A percentile compares a stretch with the other conserved stretches of the same genome.
Evolutionary conservation across 1,140 invertebrate genomes (phyloP).

Genomic region (Drosophila sturtevanti): DNA sequence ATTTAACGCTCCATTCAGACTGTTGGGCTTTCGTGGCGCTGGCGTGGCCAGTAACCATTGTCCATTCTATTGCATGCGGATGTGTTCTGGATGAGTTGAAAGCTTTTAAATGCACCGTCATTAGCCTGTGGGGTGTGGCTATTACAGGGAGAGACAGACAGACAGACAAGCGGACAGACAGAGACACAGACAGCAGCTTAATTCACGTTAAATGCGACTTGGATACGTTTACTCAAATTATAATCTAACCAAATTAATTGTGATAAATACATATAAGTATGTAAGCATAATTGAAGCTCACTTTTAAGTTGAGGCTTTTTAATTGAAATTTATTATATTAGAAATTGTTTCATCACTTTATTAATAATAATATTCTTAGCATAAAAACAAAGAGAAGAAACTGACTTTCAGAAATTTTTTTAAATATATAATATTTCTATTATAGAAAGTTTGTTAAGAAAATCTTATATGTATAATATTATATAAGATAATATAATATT

Average conservation of each 20-base stretch:
- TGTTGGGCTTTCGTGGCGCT: constrained; percentile 27
- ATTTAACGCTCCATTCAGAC: constrained; percentile 20
- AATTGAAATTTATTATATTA: too few species aligned
- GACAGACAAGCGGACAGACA: neutral
- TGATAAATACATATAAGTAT: neutral
- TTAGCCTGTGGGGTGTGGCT: constrained; percentile 32
- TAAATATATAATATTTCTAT: too few species aligned
- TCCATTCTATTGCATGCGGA: constrained; percentile 30
- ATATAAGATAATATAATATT: too few species aligned
- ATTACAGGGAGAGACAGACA: too few species aligned
- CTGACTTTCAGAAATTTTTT: too few species aligned
- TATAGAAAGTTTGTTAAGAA: too few species aligned
- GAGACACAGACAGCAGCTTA: constrained; percentile 7
- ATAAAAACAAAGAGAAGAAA: neutral
- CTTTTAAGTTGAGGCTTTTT: neutral
- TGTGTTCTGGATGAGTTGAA: constrained; percentile 31
- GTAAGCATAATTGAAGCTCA: neutral
- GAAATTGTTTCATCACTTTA: neutral
- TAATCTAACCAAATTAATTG: neutral
- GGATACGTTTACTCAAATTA: neutral
- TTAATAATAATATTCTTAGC: neutral
- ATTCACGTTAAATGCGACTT: neutral
- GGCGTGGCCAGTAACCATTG: constrained; percentile 42
- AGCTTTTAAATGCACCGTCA: constrained; percentile 53
- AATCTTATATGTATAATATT: too few species aligned